phyloP scores from a whole-genome alignment of 2,888 invertebrate genomes.

The Callosobruchus maculatus region DNA sequence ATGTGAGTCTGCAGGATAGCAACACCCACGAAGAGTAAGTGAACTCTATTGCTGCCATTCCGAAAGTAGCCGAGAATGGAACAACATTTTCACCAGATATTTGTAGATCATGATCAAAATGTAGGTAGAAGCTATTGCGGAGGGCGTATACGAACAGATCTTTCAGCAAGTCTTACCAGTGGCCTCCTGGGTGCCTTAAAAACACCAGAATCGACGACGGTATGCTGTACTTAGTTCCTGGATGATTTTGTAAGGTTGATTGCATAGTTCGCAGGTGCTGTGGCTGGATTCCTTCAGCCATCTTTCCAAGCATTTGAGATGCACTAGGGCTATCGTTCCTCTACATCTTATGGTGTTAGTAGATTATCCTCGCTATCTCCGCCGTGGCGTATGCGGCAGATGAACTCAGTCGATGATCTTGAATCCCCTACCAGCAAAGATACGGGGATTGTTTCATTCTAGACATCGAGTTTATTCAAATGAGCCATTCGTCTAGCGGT shows the following conservation, averaged over 20 bases:
- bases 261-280: slow-evolving; percentile 57
- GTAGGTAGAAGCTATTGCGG: slow-evolving; percentile 49
- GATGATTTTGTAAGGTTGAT: slow-evolving; percentile 51
- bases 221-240: slow-evolving; percentile 43
- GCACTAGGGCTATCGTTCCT: slow-evolving; percentile 56
- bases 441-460: slow-evolving; percentile 37
- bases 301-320: slow-evolving; percentile 55
- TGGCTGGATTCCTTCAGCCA: slow-evolving; percentile 56
- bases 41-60: slow-evolving; percentile 45
- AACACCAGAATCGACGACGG: slow-evolving; percentile 45
- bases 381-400: slow-evolving; percentile 49
- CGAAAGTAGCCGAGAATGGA: slow-evolving; percentile 44
- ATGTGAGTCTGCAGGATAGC: slow-evolving; percentile 43
- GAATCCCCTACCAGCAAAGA: slow-evolving; percentile 33
- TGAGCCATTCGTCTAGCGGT: slow-evolving; percentile 39
- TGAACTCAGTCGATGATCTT: slow-evolving; percentile 25
- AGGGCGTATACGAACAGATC: slow-evolving; percentile 55
- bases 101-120: slow-evolving; percentile 48
- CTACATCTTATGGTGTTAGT: slow-evolving; percentile 55
- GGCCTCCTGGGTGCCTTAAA: slow-evolving; percentile 46
- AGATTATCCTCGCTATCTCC: slow-evolving; percentile 47
- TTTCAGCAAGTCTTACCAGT: slow-evolving; percentile 48
- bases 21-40: slow-evolving; percentile 49
- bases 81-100: slow-evolving; percentile 40
- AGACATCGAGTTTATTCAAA: slow-evolving; percentile 33